Evolutionary conservation across 2,888 invertebrate genomes (phyloP), one percentile per base, ranked within the genome.

Genomic region (Hemicrepidius hirtus): DNA sequence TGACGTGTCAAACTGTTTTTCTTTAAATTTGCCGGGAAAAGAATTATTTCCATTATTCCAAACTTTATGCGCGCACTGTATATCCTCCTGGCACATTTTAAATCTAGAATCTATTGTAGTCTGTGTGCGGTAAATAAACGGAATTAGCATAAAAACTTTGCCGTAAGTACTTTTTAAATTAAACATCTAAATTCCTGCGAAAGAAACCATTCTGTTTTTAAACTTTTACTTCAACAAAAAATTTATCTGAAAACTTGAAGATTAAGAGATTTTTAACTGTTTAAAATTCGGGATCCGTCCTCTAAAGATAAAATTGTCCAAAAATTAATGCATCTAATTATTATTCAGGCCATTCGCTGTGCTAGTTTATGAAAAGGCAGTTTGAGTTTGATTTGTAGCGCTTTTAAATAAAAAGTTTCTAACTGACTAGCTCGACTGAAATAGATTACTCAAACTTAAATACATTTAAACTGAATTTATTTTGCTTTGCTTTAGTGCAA

Each of bases 401-500:
- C 18, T 66, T 62, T 49, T 60, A 60, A 49, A 66, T 32, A 53
- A 49, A 40, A 49, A 60, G 13, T 18, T 70, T 46, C 63, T 37
- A 65, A 59, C 59, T 12, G 44, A 57, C 50, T 66, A 40, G 21
- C 41, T 50, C 28, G 49, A 55, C 28, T 44, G 28, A 49, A 62
- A 66, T 71, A 50, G 57, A 66, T 71, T 35, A 55, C 65, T 60
- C 21, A 64, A 37, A 41, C 41, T 70, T 64, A 53, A 70, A 65
- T 40, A 40, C 57, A 57, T 70, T 65, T 49, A 37, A 50, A 70
- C 12, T 55, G 49, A 68, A 72, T 68, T 68, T 72, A 68, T 72
- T 67, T 62, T 68, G 67, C 55, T 67, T n/a, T 67, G 72, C 67
- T 64, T 65, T 72, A 63, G 57, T 68, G 60, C 53, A 72, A 71